phyloP scores from a whole-genome alignment of 2,797 vertebrate genomes.

The Ctenopoma kingsleyae region DNA sequence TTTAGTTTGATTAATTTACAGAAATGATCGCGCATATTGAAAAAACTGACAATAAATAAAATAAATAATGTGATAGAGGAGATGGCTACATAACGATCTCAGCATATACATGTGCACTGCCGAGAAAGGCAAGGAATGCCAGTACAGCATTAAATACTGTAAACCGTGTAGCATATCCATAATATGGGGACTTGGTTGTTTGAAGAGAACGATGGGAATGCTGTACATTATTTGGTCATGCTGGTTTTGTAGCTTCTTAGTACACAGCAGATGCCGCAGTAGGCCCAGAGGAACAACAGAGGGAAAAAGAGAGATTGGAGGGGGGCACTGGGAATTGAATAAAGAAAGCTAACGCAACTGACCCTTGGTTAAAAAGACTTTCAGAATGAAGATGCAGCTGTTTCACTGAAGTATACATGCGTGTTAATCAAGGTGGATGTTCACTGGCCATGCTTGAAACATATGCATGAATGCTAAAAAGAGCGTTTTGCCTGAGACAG shows the following conservation, averaged over 20 bases:
- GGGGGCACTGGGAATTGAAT: constrained; percentile 26
- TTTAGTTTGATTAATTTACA: constrained; percentile 50
- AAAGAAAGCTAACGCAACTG: constrained; percentile 45
- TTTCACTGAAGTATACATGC: constrained; percentile 24
- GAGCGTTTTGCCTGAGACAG: constrained; percentile 4
- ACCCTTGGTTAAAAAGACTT: constrained; percentile 34
- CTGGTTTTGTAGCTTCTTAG: constrained; percentile 34
- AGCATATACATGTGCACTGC: not conserved
- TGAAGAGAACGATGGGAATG: constrained; percentile 20
- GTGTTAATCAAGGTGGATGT: constrained; percentile 20
- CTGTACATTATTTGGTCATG: constrained; percentile 46
- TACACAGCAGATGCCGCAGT: constrained; percentile 35
- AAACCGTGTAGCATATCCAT: constrained; percentile 26
- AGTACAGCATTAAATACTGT: constrained; percentile 22
- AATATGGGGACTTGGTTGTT: constrained; percentile 34
- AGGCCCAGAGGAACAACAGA: constrained; percentile 46
- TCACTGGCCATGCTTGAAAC: constrained; percentile 11
- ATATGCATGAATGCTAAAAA: constrained; percentile 13
- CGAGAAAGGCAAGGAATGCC: constrained; percentile 11
- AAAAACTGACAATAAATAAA: constrained; percentile 22
- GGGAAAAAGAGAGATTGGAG: constrained; percentile 38
- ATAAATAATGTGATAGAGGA: not conserved
- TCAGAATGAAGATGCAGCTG: constrained; percentile 42
- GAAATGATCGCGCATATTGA: constrained; percentile 25
- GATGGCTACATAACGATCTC: constrained; percentile 11